A percentile compares a stretch with the other conserved stretches of the same genome.
Evolutionary conservation across 2,797 vertebrate species (phyloP).

Genomic region (Ctenopoma kingsleyae): DNA sequence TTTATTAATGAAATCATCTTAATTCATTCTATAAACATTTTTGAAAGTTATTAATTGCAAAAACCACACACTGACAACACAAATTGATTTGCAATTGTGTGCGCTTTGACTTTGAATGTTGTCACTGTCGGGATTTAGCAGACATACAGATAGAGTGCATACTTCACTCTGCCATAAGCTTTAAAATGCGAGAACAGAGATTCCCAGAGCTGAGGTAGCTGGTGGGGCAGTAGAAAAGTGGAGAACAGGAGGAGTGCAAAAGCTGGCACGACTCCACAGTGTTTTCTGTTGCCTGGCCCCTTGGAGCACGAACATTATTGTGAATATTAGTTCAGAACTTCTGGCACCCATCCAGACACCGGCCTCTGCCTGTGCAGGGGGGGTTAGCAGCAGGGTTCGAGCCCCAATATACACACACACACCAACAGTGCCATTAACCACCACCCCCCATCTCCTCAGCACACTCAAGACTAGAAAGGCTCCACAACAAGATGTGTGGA

Average conservation of each 20-base stretch:
- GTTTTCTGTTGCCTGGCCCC: constrained; percentile 71
- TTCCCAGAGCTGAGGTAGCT: constrained; percentile 53
- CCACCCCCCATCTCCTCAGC: constrained; percentile 55
- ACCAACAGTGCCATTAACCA: constrained; percentile 63
- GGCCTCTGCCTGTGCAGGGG: constrained; percentile 57
- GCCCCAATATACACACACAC: constrained; percentile 55
- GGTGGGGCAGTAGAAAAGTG: constrained; percentile 44
- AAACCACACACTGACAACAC: background rate
- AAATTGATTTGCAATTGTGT: background rate
- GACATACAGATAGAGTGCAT: constrained; percentile 5
- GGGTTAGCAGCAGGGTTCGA: constrained; percentile 69
- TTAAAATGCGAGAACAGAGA: constrained; percentile 45
- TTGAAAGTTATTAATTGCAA: background rate
- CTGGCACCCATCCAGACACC: constrained; percentile 79
- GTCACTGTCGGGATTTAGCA: background rate
- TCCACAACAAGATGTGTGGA: constrained; percentile 81
- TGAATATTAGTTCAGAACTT: constrained; percentile 80
- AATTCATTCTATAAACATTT: no score
- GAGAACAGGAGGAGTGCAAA: constrained; percentile 58
- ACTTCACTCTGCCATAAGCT: constrained; percentile 37
- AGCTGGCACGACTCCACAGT: constrained; percentile 75
- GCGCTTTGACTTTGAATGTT: background rate
- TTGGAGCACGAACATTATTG: constrained; percentile 74
- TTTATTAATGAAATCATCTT: no score
- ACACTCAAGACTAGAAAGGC: constrained; percentile 75